These are phyloP conservation scores for Epistrophe grossulariae DNA, from an alignment of 2,888 invertebrate species.

Conservation along the genomic window DNA sequence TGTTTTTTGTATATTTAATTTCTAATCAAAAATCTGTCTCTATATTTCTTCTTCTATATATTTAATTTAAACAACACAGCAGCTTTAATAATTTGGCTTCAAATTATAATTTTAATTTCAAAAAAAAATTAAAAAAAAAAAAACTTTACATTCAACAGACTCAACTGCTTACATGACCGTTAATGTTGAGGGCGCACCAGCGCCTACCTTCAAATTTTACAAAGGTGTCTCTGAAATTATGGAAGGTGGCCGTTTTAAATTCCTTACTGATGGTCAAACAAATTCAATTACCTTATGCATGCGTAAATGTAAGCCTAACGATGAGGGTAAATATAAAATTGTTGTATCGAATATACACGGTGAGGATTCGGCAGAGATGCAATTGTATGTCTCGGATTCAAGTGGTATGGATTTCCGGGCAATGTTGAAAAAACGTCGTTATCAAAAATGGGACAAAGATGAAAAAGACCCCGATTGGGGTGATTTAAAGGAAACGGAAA, in stretches of 20 bases:
- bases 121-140: constrained; percentile 56
- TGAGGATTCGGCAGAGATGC: constrained; percentile 97
- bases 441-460: constrained; percentile 96
- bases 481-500: constrained; percentile 95
- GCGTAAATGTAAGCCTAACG: constrained; percentile 97
- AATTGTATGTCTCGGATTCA: constrained; percentile 97
- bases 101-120: neutral
- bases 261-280: constrained; percentile 96
- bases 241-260: constrained; percentile 97
- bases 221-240: constrained; percentile 96
- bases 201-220: constrained; percentile 97
- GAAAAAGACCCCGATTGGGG: constrained; percentile 97
- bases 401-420: constrained; percentile 99
- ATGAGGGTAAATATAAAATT: constrained; percentile 98
- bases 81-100: constrained; percentile 17
- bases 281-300: constrained; percentile 97
- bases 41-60: neutral
- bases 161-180: constrained; percentile 96
- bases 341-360: constrained; percentile 97
- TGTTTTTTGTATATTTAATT: neutral
- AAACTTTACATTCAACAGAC: constrained; percentile 85
- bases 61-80: neutral
- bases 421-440: constrained; percentile 98
- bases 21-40: neutral
- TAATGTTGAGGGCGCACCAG: constrained; percentile 96